Conservation (phyloP, 2,113 vertebrate species). For the Chlamydotis undulata region DNA sequence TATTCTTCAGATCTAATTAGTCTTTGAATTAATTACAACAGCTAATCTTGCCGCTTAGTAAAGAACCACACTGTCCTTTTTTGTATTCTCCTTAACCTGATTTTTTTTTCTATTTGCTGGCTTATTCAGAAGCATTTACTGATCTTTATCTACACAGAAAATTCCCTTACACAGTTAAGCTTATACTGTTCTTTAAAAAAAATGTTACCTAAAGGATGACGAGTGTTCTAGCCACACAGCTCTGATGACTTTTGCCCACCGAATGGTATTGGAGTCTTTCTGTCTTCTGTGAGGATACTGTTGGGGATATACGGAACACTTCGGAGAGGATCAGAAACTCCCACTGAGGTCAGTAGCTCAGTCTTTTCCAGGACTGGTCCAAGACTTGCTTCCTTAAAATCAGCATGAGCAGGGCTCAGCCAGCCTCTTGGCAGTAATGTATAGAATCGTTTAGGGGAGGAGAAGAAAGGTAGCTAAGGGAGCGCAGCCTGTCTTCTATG, state of each 20-base stretch:
- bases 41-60: not conserved
- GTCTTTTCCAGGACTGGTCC: not conserved
- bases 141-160: not conserved
- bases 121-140: not conserved
- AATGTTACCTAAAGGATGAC: fast-evolving
- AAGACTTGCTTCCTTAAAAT: not conserved
- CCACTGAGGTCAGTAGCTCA: not conserved
- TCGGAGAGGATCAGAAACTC: not conserved
- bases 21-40: not conserved
- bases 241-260: not conserved
- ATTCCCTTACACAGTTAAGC: not conserved
- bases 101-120: not conserved
- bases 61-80: not conserved
- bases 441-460: not conserved
- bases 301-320: not conserved
- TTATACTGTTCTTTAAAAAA: not conserved
- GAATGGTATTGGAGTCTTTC: not conserved
- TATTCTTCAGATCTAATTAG: not conserved
- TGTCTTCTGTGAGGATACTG: not conserved
- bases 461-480: not conserved
- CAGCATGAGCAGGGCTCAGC: not conserved
- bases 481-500: not conserved
- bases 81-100: not conserved
- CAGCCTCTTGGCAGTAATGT: not conserved
- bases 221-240: not conserved